These are phyloP conservation scores for Dermatophagoides farinae DNA, from an alignment of 1,140 invertebrate genomes.

Conservation along the genomic window DNA sequence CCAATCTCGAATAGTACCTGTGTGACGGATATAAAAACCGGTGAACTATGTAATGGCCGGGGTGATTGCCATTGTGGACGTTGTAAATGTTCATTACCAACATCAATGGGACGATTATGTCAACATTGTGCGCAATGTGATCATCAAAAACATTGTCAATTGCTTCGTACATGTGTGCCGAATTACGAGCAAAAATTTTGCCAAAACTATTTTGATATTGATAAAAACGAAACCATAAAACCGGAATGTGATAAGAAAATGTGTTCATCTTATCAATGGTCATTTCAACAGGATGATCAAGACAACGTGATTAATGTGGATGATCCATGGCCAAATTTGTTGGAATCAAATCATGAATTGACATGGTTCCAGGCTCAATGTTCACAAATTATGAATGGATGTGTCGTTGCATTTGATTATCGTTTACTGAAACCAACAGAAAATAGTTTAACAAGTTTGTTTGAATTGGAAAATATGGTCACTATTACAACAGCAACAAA, in stretches of 20 bases:
- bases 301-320: neutral
- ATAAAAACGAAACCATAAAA: neutral
- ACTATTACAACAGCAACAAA: neutral
- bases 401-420: neutral
- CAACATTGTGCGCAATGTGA: constrained; percentile 10
- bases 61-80: constrained; percentile 13
- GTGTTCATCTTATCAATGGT: neutral
- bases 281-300: neutral
- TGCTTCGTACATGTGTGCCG: neutral
- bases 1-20: neutral
- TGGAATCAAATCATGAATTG: neutral
- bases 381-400: neutral
- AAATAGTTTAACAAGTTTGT: neutral
- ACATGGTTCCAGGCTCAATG: neutral
- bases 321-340: neutral
- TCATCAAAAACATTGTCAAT: neutral
- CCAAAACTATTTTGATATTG: neutral
- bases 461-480: neutral
- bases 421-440: neutral
- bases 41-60: neutral
- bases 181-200: neutral
- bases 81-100: constrained; percentile 9
- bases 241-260: neutral
- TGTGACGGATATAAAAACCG: neutral
- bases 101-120: neutral